Base-by-base conservation (phyloP, 2,797 vertebrate genomes). In the Carcharodon carcharias region DNA sequence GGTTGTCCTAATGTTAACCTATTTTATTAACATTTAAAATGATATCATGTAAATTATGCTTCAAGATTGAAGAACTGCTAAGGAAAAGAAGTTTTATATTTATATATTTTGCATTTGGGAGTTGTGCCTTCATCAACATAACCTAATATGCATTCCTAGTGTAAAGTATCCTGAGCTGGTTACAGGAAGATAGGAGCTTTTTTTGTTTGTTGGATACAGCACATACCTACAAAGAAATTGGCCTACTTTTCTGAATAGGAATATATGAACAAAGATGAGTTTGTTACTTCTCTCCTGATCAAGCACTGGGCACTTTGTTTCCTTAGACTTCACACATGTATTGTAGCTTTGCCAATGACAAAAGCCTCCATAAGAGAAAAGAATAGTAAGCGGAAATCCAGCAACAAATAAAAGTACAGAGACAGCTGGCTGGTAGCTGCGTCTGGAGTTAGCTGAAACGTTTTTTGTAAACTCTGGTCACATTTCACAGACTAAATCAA, bases 401-500 rank as follows among this genome's bases (percentile, higher is more conserved):
- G 97, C 97, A 97, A 97, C 97, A 97, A 97, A 97, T 97, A 97
- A 97, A 97, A 98, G 97, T 96, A 95, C 96, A 96, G 97, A 97
- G 97, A 97, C 96, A 97, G 97, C 45, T 97, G 96, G 96, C 97
- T 96, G 97, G 97, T 97, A 96, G 97, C 97, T 98, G 97, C 97
- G 97, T 97, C 95, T 97, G 97, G 97, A 98, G 96, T 97, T 97
- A 96, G 96, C 96, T 97, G 96, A 97, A 97, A 97, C 80, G n/a
- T 96, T 96, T 96, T 96, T 97, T 96, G 96, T 97, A 96, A 97
- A 98, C 97, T 98, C 97, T 97, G 94, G 97, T 98, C 98, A 98
- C 98, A 98, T 99, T 98, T 98, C 97, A 97, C 97, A 97, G 97
- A 97, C 97, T 98, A 98, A 98, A 98, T 98, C 98, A 98, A 98